These are phyloP conservation scores for Macrotis lagotis DNA, from an alignment of 2,113 vertebrate species.

Conservation along the genomic window DNA sequence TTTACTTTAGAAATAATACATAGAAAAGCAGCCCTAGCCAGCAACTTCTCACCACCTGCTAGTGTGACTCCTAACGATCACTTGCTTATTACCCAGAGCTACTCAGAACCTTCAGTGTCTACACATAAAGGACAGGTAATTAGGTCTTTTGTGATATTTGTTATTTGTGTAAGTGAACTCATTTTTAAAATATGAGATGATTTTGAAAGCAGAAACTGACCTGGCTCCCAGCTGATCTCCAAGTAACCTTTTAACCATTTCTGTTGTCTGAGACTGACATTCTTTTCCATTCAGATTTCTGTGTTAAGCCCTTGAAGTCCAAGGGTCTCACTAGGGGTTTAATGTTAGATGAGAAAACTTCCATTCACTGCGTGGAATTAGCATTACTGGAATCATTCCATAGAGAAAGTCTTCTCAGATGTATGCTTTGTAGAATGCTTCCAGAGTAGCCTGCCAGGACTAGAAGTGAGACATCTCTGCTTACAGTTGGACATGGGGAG, in stretches of 20 bases:
- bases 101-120: conserved; percentile 82
- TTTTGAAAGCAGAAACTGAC: background rate
- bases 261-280: background rate
- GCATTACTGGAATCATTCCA: background rate
- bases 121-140: conserved; percentile 84
- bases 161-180: background rate
- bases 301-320: background rate
- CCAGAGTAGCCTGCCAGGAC: background rate
- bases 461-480: background rate
- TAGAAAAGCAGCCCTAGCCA: conserved; percentile 87
- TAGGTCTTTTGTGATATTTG: background rate
- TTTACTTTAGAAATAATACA: conserved; percentile 83
- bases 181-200: background rate
- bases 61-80: conserved; percentile 86
- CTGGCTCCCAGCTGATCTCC: background rate
- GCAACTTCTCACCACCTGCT: conserved; percentile 82
- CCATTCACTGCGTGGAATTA: background rate
- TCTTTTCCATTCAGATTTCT: background rate
- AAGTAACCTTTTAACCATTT: background rate
- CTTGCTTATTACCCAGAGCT: conserved; percentile 86
- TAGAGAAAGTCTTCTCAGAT: background rate
- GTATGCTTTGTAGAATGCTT: background rate
- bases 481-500: background rate
- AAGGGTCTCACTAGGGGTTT: background rate
- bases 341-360: background rate